Conservation (phyloP, 2,113 vertebrate species). For the Cnemophilus loriae region DNA sequence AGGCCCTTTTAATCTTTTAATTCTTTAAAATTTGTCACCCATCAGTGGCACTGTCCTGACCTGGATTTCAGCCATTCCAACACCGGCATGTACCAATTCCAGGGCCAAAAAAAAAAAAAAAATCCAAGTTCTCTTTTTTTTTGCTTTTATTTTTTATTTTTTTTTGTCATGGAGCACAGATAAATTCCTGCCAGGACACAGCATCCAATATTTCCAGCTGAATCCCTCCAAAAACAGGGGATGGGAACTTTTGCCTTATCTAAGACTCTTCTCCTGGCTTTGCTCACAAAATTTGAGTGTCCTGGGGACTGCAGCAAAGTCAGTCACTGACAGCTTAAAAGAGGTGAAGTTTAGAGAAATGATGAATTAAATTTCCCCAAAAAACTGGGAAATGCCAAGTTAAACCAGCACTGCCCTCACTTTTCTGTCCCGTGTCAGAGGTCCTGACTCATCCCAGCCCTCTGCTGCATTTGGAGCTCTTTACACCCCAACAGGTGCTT, state of each 20-base stretch:
- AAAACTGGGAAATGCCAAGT: neutral
- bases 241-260: too few relatives aligned
- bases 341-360: neutral
- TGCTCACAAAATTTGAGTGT: neutral
- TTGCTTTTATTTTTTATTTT: neutral
- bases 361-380: neutral
- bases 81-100: fast-evolving
- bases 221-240: neutral
- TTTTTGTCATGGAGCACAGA: neutral
- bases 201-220: too few relatives aligned
- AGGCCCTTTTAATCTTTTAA: too few relatives aligned
- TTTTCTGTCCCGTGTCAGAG: neutral
- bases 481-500: neutral
- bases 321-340: too few relatives aligned
- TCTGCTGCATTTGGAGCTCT: neutral
- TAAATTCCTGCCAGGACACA: neutral
- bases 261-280: neutral
- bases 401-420: neutral
- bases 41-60: neutral
- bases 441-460: neutral
- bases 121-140: neutral
- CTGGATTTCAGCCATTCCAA: neutral
- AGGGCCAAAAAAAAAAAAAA: neutral
- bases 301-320: neutral
- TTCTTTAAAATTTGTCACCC: neutral